Percentiles rank a stretch among this genome's conserved stretches.
Evolutionary conservation across 2,113 vertebrate genomes (phyloP).

Genomic region (Miniopterus natalensis): DNA sequence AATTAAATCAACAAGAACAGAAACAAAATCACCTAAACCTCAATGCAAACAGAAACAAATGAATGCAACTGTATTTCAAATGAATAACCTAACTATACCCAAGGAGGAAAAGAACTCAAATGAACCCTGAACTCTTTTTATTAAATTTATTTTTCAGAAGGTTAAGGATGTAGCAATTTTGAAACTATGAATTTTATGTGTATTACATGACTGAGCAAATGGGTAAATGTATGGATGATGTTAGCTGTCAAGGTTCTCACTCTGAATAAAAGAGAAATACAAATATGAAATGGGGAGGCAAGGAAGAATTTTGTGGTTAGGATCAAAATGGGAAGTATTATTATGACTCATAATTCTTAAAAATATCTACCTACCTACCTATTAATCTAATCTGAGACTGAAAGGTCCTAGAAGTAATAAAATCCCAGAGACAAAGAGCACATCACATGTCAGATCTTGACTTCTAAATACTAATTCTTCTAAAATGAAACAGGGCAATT

Average conservation of each 20-base stretch:
- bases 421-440: not conserved
- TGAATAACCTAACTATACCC: not conserved
- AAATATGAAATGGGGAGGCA: not conserved
- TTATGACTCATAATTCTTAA: not conserved
- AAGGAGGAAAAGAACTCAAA: not conserved
- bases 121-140: not conserved
- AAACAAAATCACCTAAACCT: not conserved
- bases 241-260: not conserved
- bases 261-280: not conserved
- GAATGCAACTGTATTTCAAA: conserved; percentile 23
- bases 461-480: conserved; percentile 1
- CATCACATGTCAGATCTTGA: not conserved
- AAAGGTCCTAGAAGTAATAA: not conserved
- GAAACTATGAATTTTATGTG: not conserved
- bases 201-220: not conserved
- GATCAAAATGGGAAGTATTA: not conserved
- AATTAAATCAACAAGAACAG: not conserved
- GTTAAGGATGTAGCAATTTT: not conserved
- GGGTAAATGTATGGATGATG: not conserved
- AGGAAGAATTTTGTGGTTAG: not conserved
- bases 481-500: not conserved
- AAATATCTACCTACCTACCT: not conserved
- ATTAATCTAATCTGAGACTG: not conserved
- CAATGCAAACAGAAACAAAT: conserved; percentile 34
- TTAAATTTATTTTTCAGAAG: conserved; percentile 8